Evolutionary conservation across 2,797 vertebrate genomes (phyloP).

Genomic region (Malacoraja senta): DNA sequence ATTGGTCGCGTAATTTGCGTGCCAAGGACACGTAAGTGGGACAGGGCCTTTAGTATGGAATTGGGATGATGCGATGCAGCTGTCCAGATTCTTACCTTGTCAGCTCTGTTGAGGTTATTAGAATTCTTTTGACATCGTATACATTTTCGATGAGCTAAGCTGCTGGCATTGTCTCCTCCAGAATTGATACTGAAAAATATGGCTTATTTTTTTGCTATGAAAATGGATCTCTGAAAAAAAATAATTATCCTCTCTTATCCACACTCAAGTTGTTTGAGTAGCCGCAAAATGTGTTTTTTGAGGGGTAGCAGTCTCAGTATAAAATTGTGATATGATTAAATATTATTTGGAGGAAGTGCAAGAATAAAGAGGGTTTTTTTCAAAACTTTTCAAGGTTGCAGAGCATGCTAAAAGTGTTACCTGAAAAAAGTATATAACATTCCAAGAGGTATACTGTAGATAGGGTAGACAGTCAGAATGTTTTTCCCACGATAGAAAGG

Average conservation of each 20-base stretch:
- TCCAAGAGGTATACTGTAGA: too few species aligned
- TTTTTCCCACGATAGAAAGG: too few species aligned
- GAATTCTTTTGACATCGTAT: neutral
- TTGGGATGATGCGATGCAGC: neutral
- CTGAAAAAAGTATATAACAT: too few species aligned
- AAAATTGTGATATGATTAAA: neutral
- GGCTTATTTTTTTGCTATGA: neutral
- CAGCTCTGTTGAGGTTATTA: neutral
- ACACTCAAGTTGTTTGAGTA: neutral
- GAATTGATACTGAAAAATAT: neutral
- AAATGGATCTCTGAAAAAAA: neutral
- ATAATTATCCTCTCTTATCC: neutral
- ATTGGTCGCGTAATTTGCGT: too few species aligned
- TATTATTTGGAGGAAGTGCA: neutral
- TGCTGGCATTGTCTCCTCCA: neutral
- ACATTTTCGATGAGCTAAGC: neutral
- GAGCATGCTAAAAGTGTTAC: neutral
- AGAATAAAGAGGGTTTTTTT: neutral
- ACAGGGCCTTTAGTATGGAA: neutral
- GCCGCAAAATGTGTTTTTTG: neutral
- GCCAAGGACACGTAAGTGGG: too few species aligned
- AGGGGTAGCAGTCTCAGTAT: neutral
- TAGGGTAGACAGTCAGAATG: too few species aligned
- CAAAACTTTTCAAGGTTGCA: neutral
- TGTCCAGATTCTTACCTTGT: neutral